Conservation (phyloP, 2,888 invertebrate genomes). For the Hydroisotoma schaefferi region DNA sequence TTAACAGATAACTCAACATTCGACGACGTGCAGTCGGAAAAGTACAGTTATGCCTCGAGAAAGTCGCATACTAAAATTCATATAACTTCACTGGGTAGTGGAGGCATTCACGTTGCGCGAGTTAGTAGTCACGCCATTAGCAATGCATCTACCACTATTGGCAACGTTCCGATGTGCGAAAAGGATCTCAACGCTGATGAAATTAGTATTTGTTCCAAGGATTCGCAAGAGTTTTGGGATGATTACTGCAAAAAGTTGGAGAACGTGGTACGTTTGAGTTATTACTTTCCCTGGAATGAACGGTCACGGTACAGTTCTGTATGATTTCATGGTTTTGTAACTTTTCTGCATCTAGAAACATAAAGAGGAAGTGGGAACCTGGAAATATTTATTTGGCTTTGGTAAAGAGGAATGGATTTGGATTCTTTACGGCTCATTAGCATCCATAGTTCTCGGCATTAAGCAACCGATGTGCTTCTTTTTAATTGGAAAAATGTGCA, state of each 20-base stretch:
- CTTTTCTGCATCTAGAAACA: too few species aligned
- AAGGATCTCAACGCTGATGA: not conserved
- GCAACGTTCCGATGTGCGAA: not conserved
- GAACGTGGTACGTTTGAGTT: not conserved
- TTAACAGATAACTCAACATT: too few species aligned
- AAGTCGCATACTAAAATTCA: too few species aligned
- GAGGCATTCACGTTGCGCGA: too few species aligned
- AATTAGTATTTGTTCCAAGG: constrained; percentile 8
- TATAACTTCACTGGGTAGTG: too few species aligned
- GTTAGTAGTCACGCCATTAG: too few species aligned
- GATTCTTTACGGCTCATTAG: constrained; percentile 15
- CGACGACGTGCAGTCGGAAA: too few species aligned
- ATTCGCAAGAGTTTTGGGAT: constrained; percentile 15
- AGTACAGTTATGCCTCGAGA: too few species aligned
- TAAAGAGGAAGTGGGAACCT: not conserved
- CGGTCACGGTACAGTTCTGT: not conserved
- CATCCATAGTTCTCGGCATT: constrained; percentile 11
- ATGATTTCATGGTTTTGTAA: not conserved
- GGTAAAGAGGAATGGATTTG: not conserved
- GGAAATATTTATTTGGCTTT: not conserved
- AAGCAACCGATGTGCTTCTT: constrained; percentile 2
- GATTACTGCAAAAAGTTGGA: constrained; percentile 9
- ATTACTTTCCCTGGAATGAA: too few species aligned
- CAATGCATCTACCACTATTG: too few species aligned
- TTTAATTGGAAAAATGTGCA: constrained; percentile 10